These are phyloP conservation scores for Cryptotis parvus DNA, from an alignment of 2,113 vertebrate species.

Conservation along the genomic window DNA sequence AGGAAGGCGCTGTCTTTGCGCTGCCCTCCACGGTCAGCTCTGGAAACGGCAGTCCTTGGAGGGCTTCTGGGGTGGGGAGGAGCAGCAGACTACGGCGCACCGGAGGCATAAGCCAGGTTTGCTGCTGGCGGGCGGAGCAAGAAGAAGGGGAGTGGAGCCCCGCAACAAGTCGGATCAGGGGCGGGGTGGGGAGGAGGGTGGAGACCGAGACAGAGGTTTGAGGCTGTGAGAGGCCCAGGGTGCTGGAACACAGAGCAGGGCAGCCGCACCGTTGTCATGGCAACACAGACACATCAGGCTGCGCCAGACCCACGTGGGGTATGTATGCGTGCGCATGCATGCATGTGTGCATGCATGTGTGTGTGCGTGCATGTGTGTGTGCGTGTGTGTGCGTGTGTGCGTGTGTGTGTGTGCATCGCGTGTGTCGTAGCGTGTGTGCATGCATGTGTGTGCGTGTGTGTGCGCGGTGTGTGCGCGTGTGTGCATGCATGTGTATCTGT, in stretches of 20 bases:
- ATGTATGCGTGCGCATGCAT: too few species aligned
- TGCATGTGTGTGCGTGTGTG: too few species aligned
- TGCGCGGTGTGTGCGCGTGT: too few species aligned
- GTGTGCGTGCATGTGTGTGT: too few species aligned
- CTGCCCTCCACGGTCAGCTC: neutral
- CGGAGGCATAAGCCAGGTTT: neutral
- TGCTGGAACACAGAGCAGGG: conserved; percentile 49
- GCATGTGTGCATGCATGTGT: too few species aligned
- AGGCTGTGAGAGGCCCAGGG: conserved; percentile 45
- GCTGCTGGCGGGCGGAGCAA: neutral
- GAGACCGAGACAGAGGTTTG: neutral
- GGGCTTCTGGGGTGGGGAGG: too few species aligned
- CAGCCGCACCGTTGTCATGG: conserved; percentile 74
- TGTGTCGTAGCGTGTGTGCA: too few species aligned
- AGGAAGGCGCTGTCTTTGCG: neutral
- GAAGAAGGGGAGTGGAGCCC: neutral
- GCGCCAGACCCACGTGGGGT: too few species aligned
- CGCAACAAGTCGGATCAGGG: neutral
- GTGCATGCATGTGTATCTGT: too few species aligned
- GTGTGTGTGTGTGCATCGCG: too few species aligned
- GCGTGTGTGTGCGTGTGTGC: too few species aligned
- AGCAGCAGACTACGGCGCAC: neutral
- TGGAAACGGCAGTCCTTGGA: neutral
- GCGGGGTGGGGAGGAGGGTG: neutral
- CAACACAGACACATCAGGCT: conserved; percentile 77